Conservation (phyloP, 2,888 invertebrate species). For the Zygogramma bicolorata region DNA sequence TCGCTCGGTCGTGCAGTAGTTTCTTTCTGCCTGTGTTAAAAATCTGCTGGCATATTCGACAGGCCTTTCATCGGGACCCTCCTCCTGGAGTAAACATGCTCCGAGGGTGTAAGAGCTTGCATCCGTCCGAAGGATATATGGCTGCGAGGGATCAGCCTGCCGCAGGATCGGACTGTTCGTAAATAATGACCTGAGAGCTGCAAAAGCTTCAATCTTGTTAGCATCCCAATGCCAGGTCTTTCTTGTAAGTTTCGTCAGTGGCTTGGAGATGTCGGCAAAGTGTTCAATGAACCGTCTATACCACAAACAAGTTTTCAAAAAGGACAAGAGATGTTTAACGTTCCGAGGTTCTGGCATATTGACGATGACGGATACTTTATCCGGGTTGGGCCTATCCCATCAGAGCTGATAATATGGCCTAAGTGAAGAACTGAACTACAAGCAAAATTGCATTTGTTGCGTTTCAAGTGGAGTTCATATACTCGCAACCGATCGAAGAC, state of each 20-base stretch:
- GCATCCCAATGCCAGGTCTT: conserved; percentile 21
- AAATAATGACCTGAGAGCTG: conserved; percentile 34
- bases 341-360: conserved; percentile 32
- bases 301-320: conserved; percentile 26
- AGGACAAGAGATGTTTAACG: conserved; percentile 43
- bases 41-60: conserved; percentile 52
- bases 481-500: conserved; percentile 6
- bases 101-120: conserved; percentile 38
- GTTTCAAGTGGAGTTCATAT: conserved; percentile 42
- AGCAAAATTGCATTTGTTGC: conserved; percentile 47
- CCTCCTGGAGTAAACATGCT: conserved; percentile 45
- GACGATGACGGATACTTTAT: conserved; percentile 42
- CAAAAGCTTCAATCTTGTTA: conserved; percentile 30
- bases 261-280: not conserved
- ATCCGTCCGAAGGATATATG: conserved; percentile 50
- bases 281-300: conserved; percentile 16
- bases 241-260: conserved; percentile 1
- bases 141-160: conserved; percentile 35
- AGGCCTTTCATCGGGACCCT: conserved; percentile 25
- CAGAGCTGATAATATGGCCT: too few species aligned
- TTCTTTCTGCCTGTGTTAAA: conserved; percentile 44
- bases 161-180: conserved; percentile 44
- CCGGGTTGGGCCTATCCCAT: conserved; percentile 15
- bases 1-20: conserved; percentile 48
- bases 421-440: too few species aligned